phyloP scores from a whole-genome alignment of 2,888 invertebrate species.

The Candidula unifasciata region DNA sequence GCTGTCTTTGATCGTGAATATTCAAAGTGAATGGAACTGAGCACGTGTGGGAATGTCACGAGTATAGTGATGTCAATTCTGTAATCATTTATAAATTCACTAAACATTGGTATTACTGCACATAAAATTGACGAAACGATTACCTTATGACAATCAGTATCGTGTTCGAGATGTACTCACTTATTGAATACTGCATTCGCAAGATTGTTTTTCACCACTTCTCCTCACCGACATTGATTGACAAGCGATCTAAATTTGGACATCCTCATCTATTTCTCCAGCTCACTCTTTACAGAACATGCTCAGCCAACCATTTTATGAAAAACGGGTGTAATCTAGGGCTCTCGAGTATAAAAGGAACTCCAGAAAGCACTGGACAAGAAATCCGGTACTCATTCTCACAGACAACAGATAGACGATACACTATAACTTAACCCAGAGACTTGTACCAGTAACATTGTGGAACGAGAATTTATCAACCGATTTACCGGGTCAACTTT shows the following conservation, averaged over 20 bases:
- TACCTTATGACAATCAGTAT: not conserved
- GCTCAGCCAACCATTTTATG: constrained; percentile 16
- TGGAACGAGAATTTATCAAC: not conserved
- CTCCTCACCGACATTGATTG: not conserved
- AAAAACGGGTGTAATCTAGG: not conserved
- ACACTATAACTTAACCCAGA: not conserved
- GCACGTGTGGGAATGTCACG: no score
- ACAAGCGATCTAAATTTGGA: constrained; percentile 13
- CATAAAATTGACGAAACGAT: not conserved
- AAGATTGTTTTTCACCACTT: no score
- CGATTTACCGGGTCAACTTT: not conserved
- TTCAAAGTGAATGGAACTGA: no score
- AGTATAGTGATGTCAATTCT: no score
- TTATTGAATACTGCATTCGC: not conserved
- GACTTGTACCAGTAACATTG: not conserved
- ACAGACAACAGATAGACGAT: not conserved
- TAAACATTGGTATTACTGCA: no score
- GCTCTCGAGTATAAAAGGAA: not conserved
- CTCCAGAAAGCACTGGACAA: not conserved
- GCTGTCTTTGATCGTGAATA: no score
- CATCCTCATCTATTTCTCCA: not conserved
- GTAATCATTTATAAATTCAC: no score
- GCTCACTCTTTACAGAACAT: not conserved
- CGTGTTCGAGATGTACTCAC: not conserved
- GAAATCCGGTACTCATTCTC: not conserved